Conservation (phyloP, 2,888 invertebrate species). For the Atherix ibis region DNA sequence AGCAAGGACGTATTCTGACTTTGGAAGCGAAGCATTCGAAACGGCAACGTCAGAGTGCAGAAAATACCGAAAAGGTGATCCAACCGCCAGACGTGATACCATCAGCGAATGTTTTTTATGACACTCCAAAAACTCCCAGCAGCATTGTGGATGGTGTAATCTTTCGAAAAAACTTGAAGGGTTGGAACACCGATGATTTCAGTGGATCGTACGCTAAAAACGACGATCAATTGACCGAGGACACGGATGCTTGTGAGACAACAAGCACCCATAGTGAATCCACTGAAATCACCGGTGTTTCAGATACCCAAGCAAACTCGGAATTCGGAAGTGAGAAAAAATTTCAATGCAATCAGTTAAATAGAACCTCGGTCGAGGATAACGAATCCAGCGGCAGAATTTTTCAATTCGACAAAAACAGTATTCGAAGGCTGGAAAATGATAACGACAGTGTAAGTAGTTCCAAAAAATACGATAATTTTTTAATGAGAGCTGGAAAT, state of each 20-base stretch:
- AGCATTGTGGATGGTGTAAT: slow-evolving; percentile 20
- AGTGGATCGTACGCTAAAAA: slow-evolving; percentile 8
- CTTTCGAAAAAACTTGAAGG: slow-evolving; percentile 44
- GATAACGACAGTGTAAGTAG: background rate
- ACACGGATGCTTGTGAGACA: slow-evolving; percentile 19
- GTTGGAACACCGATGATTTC: slow-evolving; percentile 40
- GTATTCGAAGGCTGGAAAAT: too few species aligned
- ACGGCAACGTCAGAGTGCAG: slow-evolving; percentile 39
- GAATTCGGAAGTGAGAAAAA: too few species aligned
- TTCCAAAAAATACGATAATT: too few species aligned
- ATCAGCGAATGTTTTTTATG: slow-evolving; percentile 32
- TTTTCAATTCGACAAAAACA: too few species aligned
- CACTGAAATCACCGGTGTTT: slow-evolving; percentile 29
- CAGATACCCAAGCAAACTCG: slow-evolving; percentile 22
- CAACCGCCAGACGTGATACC: slow-evolving; percentile 54
- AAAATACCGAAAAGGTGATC: slow-evolving; percentile 20
- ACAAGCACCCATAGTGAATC: slow-evolving; percentile 21
- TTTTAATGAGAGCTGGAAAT: too few species aligned
- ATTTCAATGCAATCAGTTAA: too few species aligned
- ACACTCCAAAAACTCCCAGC: slow-evolving; percentile 10
- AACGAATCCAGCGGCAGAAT: too few species aligned
- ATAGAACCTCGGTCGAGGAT: too few species aligned
- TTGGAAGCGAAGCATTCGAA: slow-evolving; percentile 58
- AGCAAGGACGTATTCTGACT: slow-evolving; percentile 48
- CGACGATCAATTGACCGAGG: slow-evolving; percentile 1